Percentiles rank a stretch among this genome's conserved stretches.
phyloP scores from a whole-genome alignment of 2,797 vertebrate species.

The Microctenopoma stevenorrisi region DNA sequence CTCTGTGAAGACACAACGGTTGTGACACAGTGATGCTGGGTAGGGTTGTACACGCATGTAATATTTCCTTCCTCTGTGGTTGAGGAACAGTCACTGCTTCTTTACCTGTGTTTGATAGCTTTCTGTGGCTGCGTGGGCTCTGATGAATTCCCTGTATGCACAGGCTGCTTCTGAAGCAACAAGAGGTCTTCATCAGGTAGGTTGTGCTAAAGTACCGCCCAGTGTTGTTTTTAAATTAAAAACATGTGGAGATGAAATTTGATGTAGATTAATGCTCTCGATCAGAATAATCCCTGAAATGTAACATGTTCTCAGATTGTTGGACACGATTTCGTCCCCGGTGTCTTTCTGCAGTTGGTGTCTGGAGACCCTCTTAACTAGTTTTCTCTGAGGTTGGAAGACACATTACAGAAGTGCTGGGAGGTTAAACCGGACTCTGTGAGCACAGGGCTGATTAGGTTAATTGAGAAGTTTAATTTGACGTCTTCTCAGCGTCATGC shows the following conservation, averaged over 20 bases:
- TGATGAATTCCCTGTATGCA: neutral
- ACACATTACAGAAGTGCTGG: too few species aligned
- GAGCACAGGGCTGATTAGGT: too few species aligned
- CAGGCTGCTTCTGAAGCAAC: conserved; percentile 5
- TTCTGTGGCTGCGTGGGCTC: neutral
- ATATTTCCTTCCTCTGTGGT: neutral
- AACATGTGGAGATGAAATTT: neutral
- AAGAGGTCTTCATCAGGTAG: neutral
- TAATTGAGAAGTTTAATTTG: too few species aligned
- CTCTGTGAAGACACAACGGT: too few species aligned
- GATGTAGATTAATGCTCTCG: neutral
- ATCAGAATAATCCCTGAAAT: too few species aligned
- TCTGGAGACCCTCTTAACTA: too few species aligned
- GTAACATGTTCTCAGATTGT: too few species aligned
- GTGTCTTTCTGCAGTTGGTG: too few species aligned
- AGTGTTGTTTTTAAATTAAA: neutral
- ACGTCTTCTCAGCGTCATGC: too few species aligned
- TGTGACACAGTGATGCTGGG: neutral
- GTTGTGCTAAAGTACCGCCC: neutral
- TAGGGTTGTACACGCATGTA: neutral
- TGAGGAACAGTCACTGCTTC: neutral
- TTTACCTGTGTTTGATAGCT: neutral
- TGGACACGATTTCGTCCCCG: too few species aligned
- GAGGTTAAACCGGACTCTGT: too few species aligned
- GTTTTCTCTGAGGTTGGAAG: too few species aligned